phyloP scores from a whole-genome alignment of 1,140 invertebrate genomes.

The Matsumurasca onukii region DNA sequence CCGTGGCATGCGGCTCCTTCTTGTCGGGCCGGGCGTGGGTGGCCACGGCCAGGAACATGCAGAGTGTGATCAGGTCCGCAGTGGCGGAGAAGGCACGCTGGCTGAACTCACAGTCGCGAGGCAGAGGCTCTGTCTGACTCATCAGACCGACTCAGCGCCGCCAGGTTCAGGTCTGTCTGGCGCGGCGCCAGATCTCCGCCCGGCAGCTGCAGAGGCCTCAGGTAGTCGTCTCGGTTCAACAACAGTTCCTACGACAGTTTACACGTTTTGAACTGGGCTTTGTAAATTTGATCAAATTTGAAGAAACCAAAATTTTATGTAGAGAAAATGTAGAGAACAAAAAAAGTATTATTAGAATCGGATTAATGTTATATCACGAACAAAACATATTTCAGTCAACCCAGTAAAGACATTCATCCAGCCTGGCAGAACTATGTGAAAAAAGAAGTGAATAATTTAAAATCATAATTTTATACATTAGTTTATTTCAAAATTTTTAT shows the following conservation, averaged over 20 bases:
- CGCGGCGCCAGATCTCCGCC: slow-evolving; percentile 79
- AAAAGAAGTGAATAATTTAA: no score
- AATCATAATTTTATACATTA: no score
- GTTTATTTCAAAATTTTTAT: no score
- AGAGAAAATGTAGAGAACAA: no score
- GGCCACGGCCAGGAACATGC: slow-evolving; percentile 79
- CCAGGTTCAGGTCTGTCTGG: slow-evolving; percentile 75
- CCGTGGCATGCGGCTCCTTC: slow-evolving; percentile 53
- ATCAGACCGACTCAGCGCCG: slow-evolving; percentile 69
- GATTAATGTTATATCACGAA: no score
- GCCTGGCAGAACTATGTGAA: no score
- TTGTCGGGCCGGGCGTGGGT: slow-evolving; percentile 60
- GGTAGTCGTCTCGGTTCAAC: slow-evolving; percentile 86
- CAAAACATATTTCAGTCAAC: no score
- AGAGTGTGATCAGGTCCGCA: slow-evolving; percentile 81
- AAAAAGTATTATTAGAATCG: no score
- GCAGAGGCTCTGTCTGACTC: slow-evolving; percentile 55
- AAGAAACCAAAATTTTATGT: no score
- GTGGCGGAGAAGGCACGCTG: slow-evolving; percentile 83
- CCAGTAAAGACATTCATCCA: no score
- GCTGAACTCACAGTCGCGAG: slow-evolving; percentile 64
- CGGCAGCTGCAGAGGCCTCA: slow-evolving; percentile 79
- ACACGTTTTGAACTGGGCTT: no score
- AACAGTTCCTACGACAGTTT: slow-evolving; percentile 85
- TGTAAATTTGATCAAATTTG: no score